phyloP scores from a whole-genome alignment of 2,113 vertebrate genomes.

The Girardinichthys multiradiatus region DNA sequence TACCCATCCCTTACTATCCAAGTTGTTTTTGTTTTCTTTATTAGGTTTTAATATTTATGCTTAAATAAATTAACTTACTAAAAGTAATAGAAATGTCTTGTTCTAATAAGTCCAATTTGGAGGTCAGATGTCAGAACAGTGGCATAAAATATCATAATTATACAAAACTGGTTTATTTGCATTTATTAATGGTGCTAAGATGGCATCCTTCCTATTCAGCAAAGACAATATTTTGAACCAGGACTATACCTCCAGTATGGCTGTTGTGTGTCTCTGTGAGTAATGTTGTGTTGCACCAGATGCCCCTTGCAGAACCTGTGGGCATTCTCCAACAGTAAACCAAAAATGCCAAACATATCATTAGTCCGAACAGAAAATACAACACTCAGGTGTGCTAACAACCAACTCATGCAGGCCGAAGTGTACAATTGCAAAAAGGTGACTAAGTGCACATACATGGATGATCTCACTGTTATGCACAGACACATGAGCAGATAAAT shows the following conservation, averaged over 20 bases:
- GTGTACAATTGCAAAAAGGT: constrained; percentile 16
- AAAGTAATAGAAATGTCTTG: too few species aligned
- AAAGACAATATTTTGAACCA: background rate
- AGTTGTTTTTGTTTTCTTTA: background rate
- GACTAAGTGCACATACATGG: constrained; percentile 12
- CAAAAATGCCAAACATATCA: constrained; percentile 48
- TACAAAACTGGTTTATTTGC: background rate
- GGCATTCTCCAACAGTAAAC: constrained; percentile 45
- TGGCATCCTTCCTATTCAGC: background rate
- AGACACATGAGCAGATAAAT: constrained; percentile 32
- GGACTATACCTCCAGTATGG: background rate
- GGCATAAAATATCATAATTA: background rate
- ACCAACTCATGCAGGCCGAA: constrained; percentile 1
- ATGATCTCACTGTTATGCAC: constrained; percentile 13
- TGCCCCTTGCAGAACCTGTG: constrained; percentile 68
- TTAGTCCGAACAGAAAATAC: constrained; percentile 23
- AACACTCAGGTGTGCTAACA: constrained; percentile 17
- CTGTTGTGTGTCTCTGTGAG: constrained; percentile 2
- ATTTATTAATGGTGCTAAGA: background rate
- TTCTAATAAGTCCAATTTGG: background rate
- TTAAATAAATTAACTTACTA: too few species aligned
- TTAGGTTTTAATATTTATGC: background rate
- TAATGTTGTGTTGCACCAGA: constrained; percentile 12
- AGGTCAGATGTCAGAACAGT: background rate
- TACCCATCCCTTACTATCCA: too few species aligned